Evolutionary conservation across 2,888 invertebrate genomes (phyloP), one percentile per base, ranked within the genome.

Genomic region (Megaustenia siamemsis): DNA sequence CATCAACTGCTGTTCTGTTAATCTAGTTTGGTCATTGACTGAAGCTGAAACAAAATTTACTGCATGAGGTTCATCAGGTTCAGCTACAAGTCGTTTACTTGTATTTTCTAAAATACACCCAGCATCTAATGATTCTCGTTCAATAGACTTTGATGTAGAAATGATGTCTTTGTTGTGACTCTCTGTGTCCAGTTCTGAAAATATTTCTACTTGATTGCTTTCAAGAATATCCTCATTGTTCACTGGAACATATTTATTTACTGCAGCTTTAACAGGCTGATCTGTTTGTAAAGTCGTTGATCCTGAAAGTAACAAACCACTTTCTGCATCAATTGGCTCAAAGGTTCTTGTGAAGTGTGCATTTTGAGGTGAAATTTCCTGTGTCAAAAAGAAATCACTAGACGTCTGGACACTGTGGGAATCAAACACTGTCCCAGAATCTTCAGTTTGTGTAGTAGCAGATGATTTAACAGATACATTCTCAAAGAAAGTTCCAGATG

Each of bases 321-420:
- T 73, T 12, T 73, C 71, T 45, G 43, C 43, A 45, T 73, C 28
- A 0, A 2, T 45, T 4, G 43, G 71, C 4, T 15, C 71, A 21
- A 24, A 0, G 3, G 15, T 1, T 49, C 49, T 49, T 38, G 24
- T 77, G 32, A 24, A n/a, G 2, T 60, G 15, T 73, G 49, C 32
- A 32, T 32, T 32, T 8, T 45, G 18, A 43, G 28, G 32, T 28
- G 53, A 28, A 6, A 73, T 24, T n/a, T 53, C 21, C 21, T 82
- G 82, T n/a, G 32, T 40, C 45, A 24, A 53, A n/a, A 35, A 10
- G 40, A 43, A 53, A 28, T 43, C 43, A n/a, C 18, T 32, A 32
- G 71, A 8, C 24, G 81, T 81, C 24, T 82, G 82, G 32, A 68
- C 68, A 38, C 21, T 43, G 43, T 60, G 73, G 8, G 82, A 73